phyloP scores from a whole-genome alignment of 2,797 vertebrate genomes.

The Phalanger gymnotis region DNA sequence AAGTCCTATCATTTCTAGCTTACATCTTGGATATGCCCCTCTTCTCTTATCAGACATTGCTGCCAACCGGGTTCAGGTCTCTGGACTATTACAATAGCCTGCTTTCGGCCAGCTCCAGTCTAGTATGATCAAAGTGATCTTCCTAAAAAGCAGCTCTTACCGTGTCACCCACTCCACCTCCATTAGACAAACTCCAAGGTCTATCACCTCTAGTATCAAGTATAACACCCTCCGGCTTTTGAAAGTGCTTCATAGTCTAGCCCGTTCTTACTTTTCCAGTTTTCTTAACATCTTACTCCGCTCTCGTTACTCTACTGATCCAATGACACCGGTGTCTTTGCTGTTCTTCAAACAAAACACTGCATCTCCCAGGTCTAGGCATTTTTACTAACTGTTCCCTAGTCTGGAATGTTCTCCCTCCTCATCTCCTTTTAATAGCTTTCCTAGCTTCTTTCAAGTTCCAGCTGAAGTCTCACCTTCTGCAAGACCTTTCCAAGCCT shows the following conservation, averaged over 20 bases:
- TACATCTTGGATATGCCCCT: background rate
- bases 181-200: background rate
- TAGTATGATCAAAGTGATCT: background rate
- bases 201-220: background rate
- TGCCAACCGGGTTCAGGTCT: too few relatives aligned
- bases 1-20: background rate
- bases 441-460: background rate
- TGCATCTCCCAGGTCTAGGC: background rate
- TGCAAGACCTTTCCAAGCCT: too few relatives aligned
- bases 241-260: background rate
- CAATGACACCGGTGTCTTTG: background rate
- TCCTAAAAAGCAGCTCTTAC: background rate
- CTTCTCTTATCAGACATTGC: background rate
- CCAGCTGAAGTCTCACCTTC: background rate
- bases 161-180: background rate
- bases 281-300: background rate
- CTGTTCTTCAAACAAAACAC: background rate
- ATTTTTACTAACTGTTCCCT: background rate
- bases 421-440: background rate
- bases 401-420: background rate
- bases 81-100: background rate
- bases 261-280: background rate
- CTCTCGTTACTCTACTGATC: background rate
- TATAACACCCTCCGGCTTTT: background rate
- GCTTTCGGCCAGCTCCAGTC: background rate